These are phyloP conservation scores for Argopecten irradians DNA, from an alignment of 1,140 invertebrate species.

Conservation along the genomic window DNA sequence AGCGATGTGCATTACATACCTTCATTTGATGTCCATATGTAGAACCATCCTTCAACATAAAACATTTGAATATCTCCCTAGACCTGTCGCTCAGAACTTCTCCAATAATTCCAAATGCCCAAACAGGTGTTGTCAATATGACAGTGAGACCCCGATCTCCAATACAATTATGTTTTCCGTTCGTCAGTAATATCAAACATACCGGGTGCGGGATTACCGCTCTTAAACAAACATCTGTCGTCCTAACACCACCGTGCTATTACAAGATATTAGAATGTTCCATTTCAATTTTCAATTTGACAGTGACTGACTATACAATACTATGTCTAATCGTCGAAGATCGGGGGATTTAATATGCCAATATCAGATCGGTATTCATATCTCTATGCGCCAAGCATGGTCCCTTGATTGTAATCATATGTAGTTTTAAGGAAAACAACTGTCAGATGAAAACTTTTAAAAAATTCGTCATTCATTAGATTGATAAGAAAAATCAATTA, in stretches of 20 bases:
- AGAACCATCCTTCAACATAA: no score
- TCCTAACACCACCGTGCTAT: not conserved
- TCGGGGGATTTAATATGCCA: no score
- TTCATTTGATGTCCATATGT: not conserved
- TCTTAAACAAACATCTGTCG: not conserved
- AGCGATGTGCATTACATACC: no score
- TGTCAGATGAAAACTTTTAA: no score
- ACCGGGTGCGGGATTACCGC: not conserved
- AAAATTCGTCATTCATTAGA: no score
- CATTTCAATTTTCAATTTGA: not conserved
- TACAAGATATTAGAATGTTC: not conserved
- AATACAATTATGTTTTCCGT: not conserved
- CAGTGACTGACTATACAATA: not conserved
- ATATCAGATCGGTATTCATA: no score
- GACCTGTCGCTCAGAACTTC: not conserved
- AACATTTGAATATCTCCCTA: no score
- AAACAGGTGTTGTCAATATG: not conserved
- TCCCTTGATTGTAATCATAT: no score
- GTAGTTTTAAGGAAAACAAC: no score
- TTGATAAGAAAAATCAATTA: no score
- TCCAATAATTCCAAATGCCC: no score
- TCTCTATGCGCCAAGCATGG: no score
- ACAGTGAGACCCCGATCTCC: not conserved
- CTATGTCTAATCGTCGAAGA: not conserved
- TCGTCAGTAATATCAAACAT: not conserved